Base-by-base conservation (phyloP, 53 echinoderm and acorn worm genomes). In the Paracentrotus lividus region DNA sequence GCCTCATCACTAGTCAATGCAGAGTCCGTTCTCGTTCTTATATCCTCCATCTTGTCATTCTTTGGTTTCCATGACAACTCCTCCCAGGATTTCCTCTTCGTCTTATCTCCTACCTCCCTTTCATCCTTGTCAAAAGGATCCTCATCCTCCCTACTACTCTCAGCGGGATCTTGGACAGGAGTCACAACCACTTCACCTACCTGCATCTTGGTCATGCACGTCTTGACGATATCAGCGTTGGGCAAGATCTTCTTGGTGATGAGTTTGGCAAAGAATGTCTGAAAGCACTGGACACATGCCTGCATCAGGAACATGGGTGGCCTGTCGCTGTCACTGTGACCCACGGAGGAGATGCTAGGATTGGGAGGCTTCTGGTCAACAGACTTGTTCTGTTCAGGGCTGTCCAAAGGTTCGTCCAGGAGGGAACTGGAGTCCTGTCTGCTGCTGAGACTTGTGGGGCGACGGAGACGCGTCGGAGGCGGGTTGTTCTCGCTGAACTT, bases 251-350 rank as follows among this genome's bases (percentile, higher is more conserved):
- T 99, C 66, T 95, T 95, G 85, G 95, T 92, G 81, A 97, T 93
- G 38, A 97, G 96, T 86, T 99, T 99, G 78, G 96, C 95, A 66
- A 99, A 99, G 93, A 97, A 97, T 0, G 96, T 94, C 94, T 97
- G 97, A 65, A 95, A 98, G 92, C 98, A 98, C 72, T 97, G 97
- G 49, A 98, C 97, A 75, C 98, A 98, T 4, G 98, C 98, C 89
- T 98, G 98, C 98, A 98, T 98, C 61, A 98, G 85, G 84, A 98
- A 98, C 85, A 98, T 52, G 3, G 98, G 98, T 44, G 97, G 95
- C 15, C 90, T 93, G 10, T 96, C 96, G n/a, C 88, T 92, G 24
- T 94, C 65, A 51, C 87, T 88, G 57, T 85, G 26, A 18, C 85
- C 92, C 56, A 88, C 42, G 29, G 91, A 76, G 1, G 94, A 92